Percentiles rank a stretch among this genome's conserved stretches.
These are phyloP conservation scores for Brachypteracias leptosomus DNA, from an alignment of 2,113 vertebrate species.

Conservation along the genomic window DNA sequence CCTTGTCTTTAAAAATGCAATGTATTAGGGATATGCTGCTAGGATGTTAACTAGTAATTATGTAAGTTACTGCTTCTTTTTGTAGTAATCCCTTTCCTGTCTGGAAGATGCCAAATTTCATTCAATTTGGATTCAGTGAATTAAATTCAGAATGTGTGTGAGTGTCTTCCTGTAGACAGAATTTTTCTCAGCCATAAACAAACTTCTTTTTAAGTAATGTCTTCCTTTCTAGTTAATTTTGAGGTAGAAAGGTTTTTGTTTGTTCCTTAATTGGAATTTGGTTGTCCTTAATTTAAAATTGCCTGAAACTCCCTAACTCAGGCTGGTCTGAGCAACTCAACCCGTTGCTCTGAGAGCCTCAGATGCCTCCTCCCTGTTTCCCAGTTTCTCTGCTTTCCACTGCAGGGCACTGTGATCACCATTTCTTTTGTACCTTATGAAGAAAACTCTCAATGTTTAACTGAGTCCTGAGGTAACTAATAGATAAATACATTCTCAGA, in stretches of 20 bases:
- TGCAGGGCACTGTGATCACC: neutral
- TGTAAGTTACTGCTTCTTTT: neutral
- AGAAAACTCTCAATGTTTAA: neutral
- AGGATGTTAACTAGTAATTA: neutral
- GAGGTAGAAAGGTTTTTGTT: neutral
- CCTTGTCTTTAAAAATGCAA: neutral
- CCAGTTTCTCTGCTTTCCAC: neutral
- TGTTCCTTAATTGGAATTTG: neutral
- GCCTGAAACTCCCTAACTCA: neutral
- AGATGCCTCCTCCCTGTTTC: too few species aligned
- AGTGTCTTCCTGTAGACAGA: neutral
- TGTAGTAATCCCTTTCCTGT: neutral
- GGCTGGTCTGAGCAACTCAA: neutral
- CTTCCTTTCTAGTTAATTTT: neutral
- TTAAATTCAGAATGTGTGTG: neutral
- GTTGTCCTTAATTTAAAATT: neutral
- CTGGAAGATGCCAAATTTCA: neutral
- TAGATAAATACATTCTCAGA: neutral
- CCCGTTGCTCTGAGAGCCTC: neutral
- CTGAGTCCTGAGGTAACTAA: neutral
- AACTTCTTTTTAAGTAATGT: neutral
- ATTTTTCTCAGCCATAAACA: neutral
- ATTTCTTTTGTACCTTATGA: neutral
- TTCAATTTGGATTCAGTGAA: neutral
- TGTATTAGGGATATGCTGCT: neutral